Base-by-base conservation (phyloP, 2,888 invertebrate species). In the Frankliniella intonsa region DNA sequence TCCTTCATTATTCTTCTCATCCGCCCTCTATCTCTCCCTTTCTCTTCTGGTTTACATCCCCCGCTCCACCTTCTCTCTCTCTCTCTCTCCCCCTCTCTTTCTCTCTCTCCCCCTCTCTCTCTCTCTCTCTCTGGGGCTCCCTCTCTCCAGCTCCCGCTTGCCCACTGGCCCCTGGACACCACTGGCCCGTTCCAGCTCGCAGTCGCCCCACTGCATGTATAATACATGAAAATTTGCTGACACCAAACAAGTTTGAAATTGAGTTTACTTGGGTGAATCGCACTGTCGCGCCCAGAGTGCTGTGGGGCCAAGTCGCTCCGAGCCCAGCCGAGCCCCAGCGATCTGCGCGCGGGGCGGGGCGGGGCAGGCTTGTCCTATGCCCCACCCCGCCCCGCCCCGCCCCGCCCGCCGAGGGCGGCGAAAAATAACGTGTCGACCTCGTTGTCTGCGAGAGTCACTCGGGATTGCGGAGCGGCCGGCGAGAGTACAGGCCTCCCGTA, bases 151-250 rank as follows among this genome's bases (percentile, higher is more conserved):
- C 38, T 38, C 55, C 55, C 55, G 10, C 14, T 12, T 5, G 55
- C 38, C 38, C 38, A 38, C 55, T 17, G 14, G 62, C 14, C 62
- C 62, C 62, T 62, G 62, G 62, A n/a, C 62, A 7, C 62, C 62
- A 17, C 62, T 62, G 62, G 62, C 38, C 38, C 38, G 38, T 38
- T 38, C 38, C 38, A 38, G 62, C 69, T 76, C 69, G 69, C 69
- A 25, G 69, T 76, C 69, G 22, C 22, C 12, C 69, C 69, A 25
- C 69, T 76, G 69, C 69, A 76, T 76, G 69, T 76, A 76, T 76
- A 76, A 76, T 76, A 76, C 69, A 76, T 76, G 69, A 76, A 76
- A 76, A 76, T 76, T 76, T 76, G 69, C 69, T 76, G 69, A 76
- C 69, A 76, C 69, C 69, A 76, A 76, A 76, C 69, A 76, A 76